These are phyloP conservation scores for Acanthococcus lagerstroemiae DNA, from an alignment of 2,888 invertebrate species.

Conservation along the genomic window DNA sequence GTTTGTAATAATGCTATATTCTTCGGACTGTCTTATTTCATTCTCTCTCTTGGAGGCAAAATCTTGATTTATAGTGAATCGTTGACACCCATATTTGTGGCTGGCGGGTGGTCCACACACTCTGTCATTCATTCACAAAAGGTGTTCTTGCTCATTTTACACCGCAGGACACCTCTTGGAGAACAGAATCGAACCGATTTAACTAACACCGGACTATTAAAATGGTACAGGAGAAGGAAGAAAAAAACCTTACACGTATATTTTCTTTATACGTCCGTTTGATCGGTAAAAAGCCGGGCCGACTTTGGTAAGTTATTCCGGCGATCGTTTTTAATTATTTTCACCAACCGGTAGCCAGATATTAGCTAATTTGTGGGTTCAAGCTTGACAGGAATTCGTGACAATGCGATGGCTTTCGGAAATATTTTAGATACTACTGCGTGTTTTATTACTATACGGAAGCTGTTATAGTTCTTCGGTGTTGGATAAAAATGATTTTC, in stretches of 20 bases:
- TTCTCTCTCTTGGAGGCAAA: conserved; percentile 15
- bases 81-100: conserved; percentile 31
- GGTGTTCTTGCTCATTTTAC: conserved; percentile 27
- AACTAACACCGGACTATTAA: conserved; percentile 27
- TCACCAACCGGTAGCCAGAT: too few relatives aligned
- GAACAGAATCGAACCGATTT: conserved; percentile 28
- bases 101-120: conserved; percentile 30
- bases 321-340: too few relatives aligned
- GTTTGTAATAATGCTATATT: conserved; percentile 26
- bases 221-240: conserved; percentile 3
- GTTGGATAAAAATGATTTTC: too few relatives aligned
- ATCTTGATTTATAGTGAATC: conserved; percentile 29
- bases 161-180: conserved; percentile 27
- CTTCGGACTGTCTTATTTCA: background rate
- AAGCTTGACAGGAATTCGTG: too few relatives aligned
- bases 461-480: too few relatives aligned
- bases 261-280: too few relatives aligned
- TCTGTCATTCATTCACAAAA: conserved; percentile 29
- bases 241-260: conserved; percentile 3
- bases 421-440: too few relatives aligned
- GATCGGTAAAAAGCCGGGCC: too few relatives aligned
- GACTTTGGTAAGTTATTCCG: too few relatives aligned
- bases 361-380: too few relatives aligned
- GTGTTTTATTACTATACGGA: too few relatives aligned
- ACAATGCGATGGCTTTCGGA: too few relatives aligned